Evolutionary conservation across 2,888 invertebrate species (phyloP), one percentile per base, ranked within the genome.

Genomic region (Drosophila subquinaria): DNA sequence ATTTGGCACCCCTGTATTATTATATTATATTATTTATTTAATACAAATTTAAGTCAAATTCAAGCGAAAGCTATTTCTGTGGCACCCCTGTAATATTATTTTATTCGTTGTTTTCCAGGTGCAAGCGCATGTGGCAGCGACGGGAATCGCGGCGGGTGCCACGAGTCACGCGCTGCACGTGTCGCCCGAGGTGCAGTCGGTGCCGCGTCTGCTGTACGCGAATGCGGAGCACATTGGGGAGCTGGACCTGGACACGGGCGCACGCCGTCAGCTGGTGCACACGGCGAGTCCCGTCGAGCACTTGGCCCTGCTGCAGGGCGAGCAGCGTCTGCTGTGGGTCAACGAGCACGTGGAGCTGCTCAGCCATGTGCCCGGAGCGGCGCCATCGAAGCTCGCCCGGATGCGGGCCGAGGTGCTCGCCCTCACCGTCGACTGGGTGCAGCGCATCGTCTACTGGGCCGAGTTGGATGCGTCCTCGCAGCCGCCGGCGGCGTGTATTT

Each of bases 361-460:
- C 33, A 86, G 90, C 2, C 89, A 86, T 51, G 74, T 86, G 27
- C 89, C 90, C 0, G 91, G 89, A 0, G 63, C 85, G 0, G 92
- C 93, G 3, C 83, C 90, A 0, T 93, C 93, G 0, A 95, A 95
- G 89, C 93, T 96, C 38, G 92, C 94, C 0, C 93, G 94, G 11
- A 91, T 95, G 65, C 94, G 94, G 36, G 94, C 94, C n/a, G 94
- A 94, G 35, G 95, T 94, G 0, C 92, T 94, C 10, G 95, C 96
- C 69, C 92, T 98, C 30, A 95, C 96, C 2, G 94, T 97, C 0
- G 98, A 98, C 92, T 98, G 98, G 98, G 95, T 98, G 47, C 95
- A 96, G 53, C 94, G 97, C 53, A 95, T 95, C 50, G 93, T 98
- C 6, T 98, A 97, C 91, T 97, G 97, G 95, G 94, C 96, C 0